phyloP scores from a whole-genome alignment of 2,113 vertebrate species.

The Silurus meridionalis region DNA sequence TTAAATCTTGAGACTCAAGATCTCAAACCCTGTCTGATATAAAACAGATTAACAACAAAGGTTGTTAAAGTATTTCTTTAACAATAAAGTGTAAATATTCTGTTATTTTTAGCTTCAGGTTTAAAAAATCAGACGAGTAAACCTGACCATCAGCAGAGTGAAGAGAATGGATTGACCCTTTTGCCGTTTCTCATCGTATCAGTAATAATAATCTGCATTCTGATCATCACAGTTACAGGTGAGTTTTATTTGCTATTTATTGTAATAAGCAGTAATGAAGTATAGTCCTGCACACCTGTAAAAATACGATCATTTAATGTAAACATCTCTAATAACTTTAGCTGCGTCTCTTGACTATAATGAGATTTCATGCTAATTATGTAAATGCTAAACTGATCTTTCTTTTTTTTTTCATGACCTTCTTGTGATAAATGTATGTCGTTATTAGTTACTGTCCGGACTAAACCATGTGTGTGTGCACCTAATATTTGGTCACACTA shows the following conservation, averaged over 20 bases:
- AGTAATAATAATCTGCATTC: neutral
- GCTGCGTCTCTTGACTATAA: neutral
- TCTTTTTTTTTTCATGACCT: neutral
- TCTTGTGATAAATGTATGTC: neutral
- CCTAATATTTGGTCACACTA: neutral
- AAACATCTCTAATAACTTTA: neutral
- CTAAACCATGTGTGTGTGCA: neutral
- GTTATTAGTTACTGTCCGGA: neutral
- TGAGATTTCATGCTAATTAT: neutral
- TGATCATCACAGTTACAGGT: constrained; percentile 26
- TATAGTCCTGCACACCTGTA: neutral
- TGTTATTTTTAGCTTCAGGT: neutral
- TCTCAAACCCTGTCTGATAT: neutral
- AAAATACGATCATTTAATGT: neutral
- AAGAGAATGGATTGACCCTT: rapidly evolving
- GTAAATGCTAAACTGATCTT: neutral
- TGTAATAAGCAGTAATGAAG: neutral
- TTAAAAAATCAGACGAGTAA: neutral
- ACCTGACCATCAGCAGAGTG: neutral
- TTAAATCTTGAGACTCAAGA: neutral
- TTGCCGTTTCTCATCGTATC: neutral
- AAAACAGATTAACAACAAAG: neutral
- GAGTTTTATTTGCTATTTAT: neutral
- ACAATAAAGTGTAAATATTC: neutral
- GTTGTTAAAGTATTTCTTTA: neutral